Percentiles rank a stretch among this genome's conserved stretches.
Evolutionary conservation across 2,113 vertebrate genomes (phyloP).

Genomic region (Sander lucioperca): DNA sequence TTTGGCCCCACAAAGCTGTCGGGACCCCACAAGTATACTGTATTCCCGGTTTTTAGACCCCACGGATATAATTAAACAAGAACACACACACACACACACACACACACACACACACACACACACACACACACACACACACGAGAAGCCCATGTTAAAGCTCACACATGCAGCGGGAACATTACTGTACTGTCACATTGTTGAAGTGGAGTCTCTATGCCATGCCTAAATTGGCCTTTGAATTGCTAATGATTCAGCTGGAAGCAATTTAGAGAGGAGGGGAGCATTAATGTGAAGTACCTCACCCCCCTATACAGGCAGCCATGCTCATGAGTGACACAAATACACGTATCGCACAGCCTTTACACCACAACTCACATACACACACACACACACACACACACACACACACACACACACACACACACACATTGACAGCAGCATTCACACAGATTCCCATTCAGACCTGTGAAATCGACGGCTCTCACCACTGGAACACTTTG

Average conservation of each 20-base stretch:
- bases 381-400: conserved; percentile 13
- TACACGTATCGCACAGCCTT: conserved; percentile 49
- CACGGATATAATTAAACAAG: too few species aligned
- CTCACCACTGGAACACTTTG: conserved; percentile 48
- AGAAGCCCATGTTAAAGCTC: conserved; percentile 6
- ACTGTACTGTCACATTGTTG: conserved; percentile 30
- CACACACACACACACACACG: conserved; percentile 1
- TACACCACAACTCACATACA: conserved; percentile 24
- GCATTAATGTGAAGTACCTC: conserved; percentile 62
- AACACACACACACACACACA: neutral
- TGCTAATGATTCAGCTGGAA: conserved; percentile 66
- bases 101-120: neutral
- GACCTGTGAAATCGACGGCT: conserved; percentile 54
- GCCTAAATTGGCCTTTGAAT: conserved; percentile 69
- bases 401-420: conserved; percentile 32
- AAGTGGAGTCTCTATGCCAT: conserved; percentile 41
- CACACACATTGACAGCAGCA: too few species aligned
- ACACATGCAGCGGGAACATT: conserved; percentile 18
- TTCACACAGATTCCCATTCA: conserved; percentile 50
- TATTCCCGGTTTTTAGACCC: too few species aligned
- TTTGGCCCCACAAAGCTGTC: too few species aligned
- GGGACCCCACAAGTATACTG: too few species aligned
- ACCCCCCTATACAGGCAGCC: conserved; percentile 47
- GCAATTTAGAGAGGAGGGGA: conserved; percentile 59
- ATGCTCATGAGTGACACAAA: conserved; percentile 54